Percentiles rank a stretch among this genome's conserved stretches.
Evolutionary conservation across 2,113 vertebrate species (phyloP).

Genomic region (Melospiza georgiana): DNA sequence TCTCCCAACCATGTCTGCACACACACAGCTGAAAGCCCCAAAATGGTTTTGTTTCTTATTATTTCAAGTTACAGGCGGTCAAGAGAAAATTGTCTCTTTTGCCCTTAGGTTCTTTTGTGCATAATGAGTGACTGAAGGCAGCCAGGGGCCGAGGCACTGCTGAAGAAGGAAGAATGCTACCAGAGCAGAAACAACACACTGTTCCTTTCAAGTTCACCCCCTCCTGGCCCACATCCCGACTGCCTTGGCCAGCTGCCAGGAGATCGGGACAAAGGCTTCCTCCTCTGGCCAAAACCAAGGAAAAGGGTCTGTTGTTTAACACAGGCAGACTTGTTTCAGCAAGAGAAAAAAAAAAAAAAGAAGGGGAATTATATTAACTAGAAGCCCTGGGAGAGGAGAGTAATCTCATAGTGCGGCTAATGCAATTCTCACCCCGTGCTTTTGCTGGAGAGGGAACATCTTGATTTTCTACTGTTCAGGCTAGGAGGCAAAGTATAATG

Average conservation of each 20-base stretch:
- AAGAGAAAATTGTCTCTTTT: conserved; percentile 40
- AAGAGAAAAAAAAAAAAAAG: conserved; percentile 34
- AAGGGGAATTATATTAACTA: conserved; percentile 35
- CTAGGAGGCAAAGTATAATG: background rate
- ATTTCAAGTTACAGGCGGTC: conserved; percentile 3
- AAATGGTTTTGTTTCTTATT: conserved; percentile 15
- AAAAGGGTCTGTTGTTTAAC: conserved; percentile 61
- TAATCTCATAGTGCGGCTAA: conserved; percentile 24
- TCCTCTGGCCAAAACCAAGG: conserved; percentile 28
- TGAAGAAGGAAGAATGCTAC: conserved; percentile 55
- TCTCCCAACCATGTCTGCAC: background rate
- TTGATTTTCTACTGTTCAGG: background rate
- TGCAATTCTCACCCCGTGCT: conserved; percentile 27
- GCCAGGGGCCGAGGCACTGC: conserved; percentile 42
- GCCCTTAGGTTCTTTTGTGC: conserved; percentile 23
- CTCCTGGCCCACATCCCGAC: conserved; percentile 31
- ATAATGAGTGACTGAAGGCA: conserved; percentile 13
- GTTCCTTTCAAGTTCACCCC: conserved; percentile 61
- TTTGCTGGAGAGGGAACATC: background rate
- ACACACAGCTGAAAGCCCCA: background rate
- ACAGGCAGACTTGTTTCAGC: conserved; percentile 53
- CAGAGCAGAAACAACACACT: conserved; percentile 61
- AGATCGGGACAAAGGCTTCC: conserved; percentile 44
- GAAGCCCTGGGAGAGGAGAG: conserved; percentile 24
- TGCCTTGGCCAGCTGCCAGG: conserved; percentile 51